Evolutionary conservation across 1,140 invertebrate genomes (phyloP), one percentile per base, ranked within the genome.

Genomic region (Aphis craccivora): DNA sequence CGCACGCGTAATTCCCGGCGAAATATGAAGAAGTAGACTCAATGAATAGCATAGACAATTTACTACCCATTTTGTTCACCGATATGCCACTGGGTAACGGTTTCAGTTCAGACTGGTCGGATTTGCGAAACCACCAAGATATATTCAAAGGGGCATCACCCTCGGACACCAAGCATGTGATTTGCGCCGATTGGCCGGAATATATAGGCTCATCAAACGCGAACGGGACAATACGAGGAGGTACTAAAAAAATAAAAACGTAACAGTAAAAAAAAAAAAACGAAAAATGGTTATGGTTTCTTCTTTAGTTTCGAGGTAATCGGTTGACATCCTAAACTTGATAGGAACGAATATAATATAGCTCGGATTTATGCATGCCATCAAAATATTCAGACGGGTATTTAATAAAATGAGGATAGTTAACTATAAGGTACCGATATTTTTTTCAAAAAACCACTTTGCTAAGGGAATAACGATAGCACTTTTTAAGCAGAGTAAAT

Each of bases 21-120:
- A 96, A 96, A 92, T 94, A 53, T 23, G 94, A 94, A 22, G 91
- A 93, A 4, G 94, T 86, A 14, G 94, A 96, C 55, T 97, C 96
- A 94, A 97, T 97, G 67, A 96, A 97, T 94, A 99, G 95, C 94
- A 98, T 95, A 92, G 96, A 97, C 95, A 95, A 94, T 94, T 97
- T 97, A 94, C 96, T 96, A 89, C 97, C 97, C 94, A 97, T 95
- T 95, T 96, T 96, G 23, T 94, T 95, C 25, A 95, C 95, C 1
- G 94, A 94, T 48, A 96, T 95, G 88, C 95, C 94, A 93, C 94
- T 48, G 18, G 94, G 84, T 45, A 94, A 84, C n/a, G 90, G 81
- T 23, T 45, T 40, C 14, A 89, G 37, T 37, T 93, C 60, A 23
- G 94, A 91, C 45, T 94, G 45, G n/a, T 87, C 88, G 6, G 93